These are phyloP conservation scores for Caenorhabditis sp. DNA, from an alignment of 2,888 invertebrate species.

Conservation along the genomic window DNA sequence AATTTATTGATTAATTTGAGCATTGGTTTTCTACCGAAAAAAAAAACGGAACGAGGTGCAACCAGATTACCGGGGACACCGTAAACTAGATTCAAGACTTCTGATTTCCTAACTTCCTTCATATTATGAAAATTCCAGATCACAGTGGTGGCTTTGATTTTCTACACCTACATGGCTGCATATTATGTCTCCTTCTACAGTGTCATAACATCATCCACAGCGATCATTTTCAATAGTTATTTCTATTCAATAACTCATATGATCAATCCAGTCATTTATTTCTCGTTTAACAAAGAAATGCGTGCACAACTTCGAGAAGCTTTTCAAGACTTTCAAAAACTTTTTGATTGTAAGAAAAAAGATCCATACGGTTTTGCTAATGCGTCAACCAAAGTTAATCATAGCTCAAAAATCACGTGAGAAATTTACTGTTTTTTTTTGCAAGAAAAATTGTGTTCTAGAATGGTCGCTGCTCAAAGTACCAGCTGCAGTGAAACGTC, in stretches of 20 bases:
- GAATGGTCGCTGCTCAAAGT: slow-evolving; percentile 34
- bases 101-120: no score
- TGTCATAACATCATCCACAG: slow-evolving; percentile 44
- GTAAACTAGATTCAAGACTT: no score
- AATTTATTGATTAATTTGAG: no score
- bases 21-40: no score
- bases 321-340: slow-evolving; percentile 20
- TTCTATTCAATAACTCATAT: slow-evolving; percentile 71
- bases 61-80: no score
- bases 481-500: slow-evolving; percentile 52
- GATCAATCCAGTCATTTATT: slow-evolving; percentile 70
- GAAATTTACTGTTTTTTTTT: not conserved
- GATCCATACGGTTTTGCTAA: slow-evolving; percentile 42
- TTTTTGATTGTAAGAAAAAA: slow-evolving; percentile 35
- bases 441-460: no score
- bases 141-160: slow-evolving; percentile 68
- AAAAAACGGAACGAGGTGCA: no score
- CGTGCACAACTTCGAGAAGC: slow-evolving; percentile 44
- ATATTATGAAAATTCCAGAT: slow-evolving; percentile 55
- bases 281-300: slow-evolving; percentile 67
- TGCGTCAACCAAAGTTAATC: slow-evolving; percentile 40
- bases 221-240: slow-evolving; percentile 69
- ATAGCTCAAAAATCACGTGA: slow-evolving; percentile 40
- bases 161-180: slow-evolving; percentile 68
- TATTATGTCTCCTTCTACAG: slow-evolving; percentile 70